Conservation (phyloP, 2,797 vertebrate species). For the Enteromius trimaculatus region DNA sequence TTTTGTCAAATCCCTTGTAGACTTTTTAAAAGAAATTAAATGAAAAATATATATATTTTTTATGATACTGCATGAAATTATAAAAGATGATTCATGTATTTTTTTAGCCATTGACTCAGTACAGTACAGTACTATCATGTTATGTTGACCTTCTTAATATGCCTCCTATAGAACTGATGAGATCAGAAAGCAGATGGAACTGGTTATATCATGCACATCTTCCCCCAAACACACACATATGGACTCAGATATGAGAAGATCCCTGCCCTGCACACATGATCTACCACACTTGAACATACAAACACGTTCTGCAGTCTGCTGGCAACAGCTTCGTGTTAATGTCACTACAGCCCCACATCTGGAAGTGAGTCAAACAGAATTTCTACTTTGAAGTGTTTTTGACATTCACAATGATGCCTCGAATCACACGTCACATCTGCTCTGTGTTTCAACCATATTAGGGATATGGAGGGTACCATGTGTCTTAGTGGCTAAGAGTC, state of each 20-base stretch:
- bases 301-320: neutral
- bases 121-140: neutral
- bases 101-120: too few species aligned
- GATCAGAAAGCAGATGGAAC: constrained; percentile 4
- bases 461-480: constrained; percentile 8
- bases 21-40: too few species aligned
- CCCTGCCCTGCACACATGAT: neutral
- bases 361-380: constrained; percentile 1
- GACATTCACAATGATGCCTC: neutral
- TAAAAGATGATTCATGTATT: too few species aligned
- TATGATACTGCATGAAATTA: too few species aligned
- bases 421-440: neutral
- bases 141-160: neutral
- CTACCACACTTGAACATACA: constrained; percentile 8
- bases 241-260: neutral
- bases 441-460: neutral
- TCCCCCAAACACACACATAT: neutral
- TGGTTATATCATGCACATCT: neutral
- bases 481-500: neutral
- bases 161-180: neutral
- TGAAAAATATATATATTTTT: too few species aligned
- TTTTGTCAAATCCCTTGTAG: too few species aligned
- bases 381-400: constrained; percentile 2
- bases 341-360: constrained; percentile 37
- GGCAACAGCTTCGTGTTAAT: neutral